These are phyloP conservation scores for Pempheris klunzingeri DNA, from an alignment of 2,797 vertebrate genomes.

Conservation along the genomic window DNA sequence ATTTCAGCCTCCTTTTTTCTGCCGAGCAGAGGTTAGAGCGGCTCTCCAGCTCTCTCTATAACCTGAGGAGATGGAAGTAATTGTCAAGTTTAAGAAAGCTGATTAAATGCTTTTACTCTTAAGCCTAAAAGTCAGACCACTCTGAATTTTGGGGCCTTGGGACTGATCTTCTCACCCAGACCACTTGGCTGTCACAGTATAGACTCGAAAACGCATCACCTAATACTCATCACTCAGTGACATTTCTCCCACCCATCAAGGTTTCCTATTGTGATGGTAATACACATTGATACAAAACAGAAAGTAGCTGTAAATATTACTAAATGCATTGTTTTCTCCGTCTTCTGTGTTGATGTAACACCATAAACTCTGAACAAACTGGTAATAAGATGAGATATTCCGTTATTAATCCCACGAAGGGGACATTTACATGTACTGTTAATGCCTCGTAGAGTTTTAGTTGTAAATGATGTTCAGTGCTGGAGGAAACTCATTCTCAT, in stretches of 20 bases:
- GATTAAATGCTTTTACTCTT: background rate
- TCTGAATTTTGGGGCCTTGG: background rate
- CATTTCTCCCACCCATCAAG: background rate
- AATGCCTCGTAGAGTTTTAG: background rate
- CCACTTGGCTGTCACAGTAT: background rate
- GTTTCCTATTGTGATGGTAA: constrained; percentile 8
- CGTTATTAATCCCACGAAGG: too few relatives aligned
- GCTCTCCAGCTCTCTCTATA: background rate
- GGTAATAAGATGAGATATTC: too few relatives aligned
- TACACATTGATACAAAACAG: too few relatives aligned
- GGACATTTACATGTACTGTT: background rate
- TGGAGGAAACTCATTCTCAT: background rate
- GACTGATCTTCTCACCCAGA: background rate
- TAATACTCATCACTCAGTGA: constrained; percentile 1
- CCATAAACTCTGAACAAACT: background rate
- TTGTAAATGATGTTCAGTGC: background rate
- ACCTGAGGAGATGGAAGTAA: background rate
- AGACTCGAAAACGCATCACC: background rate
- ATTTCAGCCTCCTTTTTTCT: background rate
- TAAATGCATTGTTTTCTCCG: constrained; percentile 9
- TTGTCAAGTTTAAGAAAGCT: constrained; percentile 5
- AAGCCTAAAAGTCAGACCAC: background rate
- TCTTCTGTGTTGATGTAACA: background rate
- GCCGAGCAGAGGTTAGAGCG: background rate
- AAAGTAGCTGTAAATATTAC: constrained; percentile 18